A percentile compares a stretch with the other conserved stretches of the same genome.
These are phyloP conservation scores for Zoroaster sp. DNA, from an alignment of 53 echinoderm and acorn worm genomes.

Conservation along the genomic window DNA sequence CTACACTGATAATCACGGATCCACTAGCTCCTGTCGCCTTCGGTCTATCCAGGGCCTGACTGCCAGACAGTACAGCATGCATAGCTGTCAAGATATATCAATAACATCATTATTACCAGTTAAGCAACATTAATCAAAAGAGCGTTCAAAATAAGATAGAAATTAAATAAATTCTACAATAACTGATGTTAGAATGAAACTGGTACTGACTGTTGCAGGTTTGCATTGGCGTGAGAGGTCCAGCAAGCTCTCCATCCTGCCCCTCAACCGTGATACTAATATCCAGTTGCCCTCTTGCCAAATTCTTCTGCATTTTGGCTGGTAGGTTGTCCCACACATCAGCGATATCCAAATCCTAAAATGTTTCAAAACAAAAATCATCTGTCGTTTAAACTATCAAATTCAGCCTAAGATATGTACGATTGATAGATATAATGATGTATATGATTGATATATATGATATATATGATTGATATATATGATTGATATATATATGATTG, in stretches of 20 bases:
- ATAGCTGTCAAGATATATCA: slow-evolving; percentile 54
- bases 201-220: slow-evolving; percentile 91
- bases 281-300: slow-evolving; percentile 78
- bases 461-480: no score
- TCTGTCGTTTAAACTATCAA: no score
- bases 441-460: no score
- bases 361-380: background rate
- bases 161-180: no score
- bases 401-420: no score
- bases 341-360: slow-evolving; percentile 72
- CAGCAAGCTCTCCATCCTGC: slow-evolving; percentile 56
- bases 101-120: background rate
- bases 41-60: slow-evolving; percentile 81
- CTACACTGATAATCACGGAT: slow-evolving; percentile 79
- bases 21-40: slow-evolving; percentile 92
- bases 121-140: background rate
- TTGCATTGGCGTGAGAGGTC: slow-evolving; percentile 73
- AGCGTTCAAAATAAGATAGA: background rate
- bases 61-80: slow-evolving; percentile 92
- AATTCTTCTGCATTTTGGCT: slow-evolving; percentile 75
- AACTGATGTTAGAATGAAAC: background rate
- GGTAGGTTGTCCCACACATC: slow-evolving; percentile 71
- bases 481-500: no score
- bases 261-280: slow-evolving; percentile 67
- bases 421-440: no score